phyloP scores from a whole-genome alignment of 1,140 invertebrate genomes.

The Microvelia longipes region DNA sequence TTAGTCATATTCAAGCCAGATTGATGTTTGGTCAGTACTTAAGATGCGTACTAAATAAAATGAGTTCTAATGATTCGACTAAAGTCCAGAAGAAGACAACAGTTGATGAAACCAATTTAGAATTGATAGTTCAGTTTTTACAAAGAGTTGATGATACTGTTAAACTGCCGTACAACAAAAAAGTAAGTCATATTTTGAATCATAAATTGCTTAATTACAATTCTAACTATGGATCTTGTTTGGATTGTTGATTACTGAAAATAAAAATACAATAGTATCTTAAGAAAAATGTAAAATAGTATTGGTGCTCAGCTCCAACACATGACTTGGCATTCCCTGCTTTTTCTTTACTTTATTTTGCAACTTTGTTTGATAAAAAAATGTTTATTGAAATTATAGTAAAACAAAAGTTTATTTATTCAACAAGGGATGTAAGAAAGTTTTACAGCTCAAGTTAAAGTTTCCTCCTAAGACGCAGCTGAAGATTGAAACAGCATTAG shows the following conservation, averaged over 20 bases:
- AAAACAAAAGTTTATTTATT: too few relatives aligned
- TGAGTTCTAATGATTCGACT: constrained; percentile 38
- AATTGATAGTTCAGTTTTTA: constrained; percentile 67
- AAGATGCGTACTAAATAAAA: constrained; percentile 49
- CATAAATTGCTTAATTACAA: background rate
- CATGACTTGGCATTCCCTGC: too few relatives aligned
- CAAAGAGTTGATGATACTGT: constrained; percentile 60
- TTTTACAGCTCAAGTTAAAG: too few relatives aligned
- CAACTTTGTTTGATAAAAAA: too few relatives aligned
- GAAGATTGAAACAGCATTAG: too few relatives aligned
- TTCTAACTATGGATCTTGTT: background rate
- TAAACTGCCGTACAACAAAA: constrained; percentile 55
- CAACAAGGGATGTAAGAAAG: too few relatives aligned
- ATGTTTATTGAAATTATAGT: too few relatives aligned
- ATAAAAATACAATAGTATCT: background rate
- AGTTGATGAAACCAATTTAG: constrained; percentile 42
- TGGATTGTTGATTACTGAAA: background rate
- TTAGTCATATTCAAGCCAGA: constrained; percentile 46
- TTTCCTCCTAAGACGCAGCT: too few relatives aligned
- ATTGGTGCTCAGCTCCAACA: too few relatives aligned
- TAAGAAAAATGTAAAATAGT: background rate
- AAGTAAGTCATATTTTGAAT: constrained; percentile 30
- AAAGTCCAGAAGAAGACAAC: constrained; percentile 39
- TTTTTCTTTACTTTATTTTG: too few relatives aligned
- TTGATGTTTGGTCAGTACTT: constrained; percentile 73